Conservation (phyloP, 2,797 vertebrate species). For the Megaceryle alcyon region DNA sequence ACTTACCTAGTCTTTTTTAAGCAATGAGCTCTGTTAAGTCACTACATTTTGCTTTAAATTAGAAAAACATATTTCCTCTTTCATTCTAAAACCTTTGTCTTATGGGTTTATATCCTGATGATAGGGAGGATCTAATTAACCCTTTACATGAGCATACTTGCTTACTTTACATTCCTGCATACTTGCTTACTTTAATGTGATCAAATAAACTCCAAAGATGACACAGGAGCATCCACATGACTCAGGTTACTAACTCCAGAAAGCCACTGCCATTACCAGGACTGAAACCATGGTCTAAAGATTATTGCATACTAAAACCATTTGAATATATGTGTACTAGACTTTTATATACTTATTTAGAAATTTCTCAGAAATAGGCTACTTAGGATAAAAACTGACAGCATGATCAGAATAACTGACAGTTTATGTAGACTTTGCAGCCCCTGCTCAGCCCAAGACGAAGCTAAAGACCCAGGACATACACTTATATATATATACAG, state of each 20-base stretch:
- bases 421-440: not conserved
- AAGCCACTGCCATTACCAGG: not conserved
- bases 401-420: not conserved
- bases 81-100: not conserved
- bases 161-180: not conserved
- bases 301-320: not conserved
- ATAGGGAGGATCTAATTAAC: not conserved
- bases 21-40: not conserved
- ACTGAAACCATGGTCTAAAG: not conserved
- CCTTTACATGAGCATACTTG: not conserved
- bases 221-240: not conserved
- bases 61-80: not conserved
- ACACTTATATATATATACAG: not conserved
- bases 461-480: not conserved
- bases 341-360: not conserved
- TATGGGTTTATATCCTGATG: not conserved
- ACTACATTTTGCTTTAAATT: not conserved
- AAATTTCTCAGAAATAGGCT: not conserved
- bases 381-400: not conserved
- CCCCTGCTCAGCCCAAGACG: not conserved
- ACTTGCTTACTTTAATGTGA: not conserved
- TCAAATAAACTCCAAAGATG: not conserved
- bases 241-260: not conserved
- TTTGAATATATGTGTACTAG: not conserved
- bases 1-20: not conserved